A percentile compares a stretch with the other conserved stretches of the same genome.
These are phyloP conservation scores for Vidua macroura DNA, from an alignment of 2,113 vertebrate genomes.

Conservation along the genomic window DNA sequence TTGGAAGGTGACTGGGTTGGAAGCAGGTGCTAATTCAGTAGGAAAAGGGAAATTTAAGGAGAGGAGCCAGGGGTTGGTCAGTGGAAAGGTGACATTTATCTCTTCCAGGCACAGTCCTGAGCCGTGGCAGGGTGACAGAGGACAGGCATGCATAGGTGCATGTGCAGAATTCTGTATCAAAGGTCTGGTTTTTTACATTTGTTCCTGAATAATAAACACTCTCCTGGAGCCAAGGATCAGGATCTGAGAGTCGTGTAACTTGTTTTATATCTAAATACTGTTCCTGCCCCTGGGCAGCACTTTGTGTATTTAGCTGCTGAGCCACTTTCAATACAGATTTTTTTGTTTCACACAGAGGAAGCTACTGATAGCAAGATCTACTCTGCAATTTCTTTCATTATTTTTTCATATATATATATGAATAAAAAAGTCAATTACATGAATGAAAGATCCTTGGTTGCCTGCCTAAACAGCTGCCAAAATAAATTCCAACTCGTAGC, in stretches of 20 bases:
- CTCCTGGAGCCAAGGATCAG: background rate
- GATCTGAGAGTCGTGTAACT: background rate
- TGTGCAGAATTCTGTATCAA: background rate
- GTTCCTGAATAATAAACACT: background rate
- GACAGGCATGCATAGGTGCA: background rate
- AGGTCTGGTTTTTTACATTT: background rate
- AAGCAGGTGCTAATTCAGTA: background rate
- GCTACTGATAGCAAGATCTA: background rate
- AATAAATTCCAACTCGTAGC: conserved; percentile 40
- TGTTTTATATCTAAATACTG: background rate
- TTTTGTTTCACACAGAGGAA: background rate
- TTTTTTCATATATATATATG: background rate
- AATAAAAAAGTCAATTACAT: conserved; percentile 57
- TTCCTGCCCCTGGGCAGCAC: background rate
- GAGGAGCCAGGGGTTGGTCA: background rate
- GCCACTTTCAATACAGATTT: background rate
- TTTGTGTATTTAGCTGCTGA: background rate
- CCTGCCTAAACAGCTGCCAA: conserved; percentile 58
- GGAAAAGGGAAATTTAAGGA: background rate
- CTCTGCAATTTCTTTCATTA: conserved; percentile 14
- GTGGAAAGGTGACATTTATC: background rate
- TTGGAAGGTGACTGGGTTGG: background rate
- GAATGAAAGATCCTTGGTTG: conserved; percentile 58
- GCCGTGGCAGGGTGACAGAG: background rate
- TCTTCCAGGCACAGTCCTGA: background rate